These are phyloP conservation scores for Trididemnum clinides DNA, from an alignment of 23 tunicate genomes.

Conservation along the genomic window DNA sequence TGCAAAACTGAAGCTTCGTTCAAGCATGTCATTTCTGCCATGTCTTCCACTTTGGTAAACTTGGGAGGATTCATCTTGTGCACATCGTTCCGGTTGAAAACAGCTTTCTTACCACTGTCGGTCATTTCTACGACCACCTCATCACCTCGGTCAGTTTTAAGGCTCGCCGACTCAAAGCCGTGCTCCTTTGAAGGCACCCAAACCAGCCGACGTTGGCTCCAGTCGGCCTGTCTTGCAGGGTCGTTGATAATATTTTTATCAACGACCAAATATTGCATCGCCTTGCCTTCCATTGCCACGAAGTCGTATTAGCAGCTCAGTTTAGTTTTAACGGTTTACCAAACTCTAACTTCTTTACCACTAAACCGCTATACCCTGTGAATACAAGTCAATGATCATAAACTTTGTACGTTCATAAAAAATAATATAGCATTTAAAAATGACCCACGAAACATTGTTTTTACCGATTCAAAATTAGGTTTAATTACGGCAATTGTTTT, in stretches of 20 bases:
- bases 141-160: constrained; percentile 85
- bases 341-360: too few relatives aligned
- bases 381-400: too few relatives aligned
- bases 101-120: constrained; percentile 64
- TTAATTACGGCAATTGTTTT: too few relatives aligned
- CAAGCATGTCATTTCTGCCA: constrained; percentile 98
- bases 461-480: too few relatives aligned
- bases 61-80: constrained; percentile 99
- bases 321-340: too few relatives aligned
- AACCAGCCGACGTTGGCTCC: constrained; percentile 90
- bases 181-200: constrained; percentile 96
- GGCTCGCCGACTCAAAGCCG: constrained; percentile 93
- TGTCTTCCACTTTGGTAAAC: constrained; percentile 99
- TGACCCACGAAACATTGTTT: too few relatives aligned
- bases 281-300: constrained; percentile 46
- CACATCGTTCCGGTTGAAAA: constrained; percentile 78
- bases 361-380: too few relatives aligned
- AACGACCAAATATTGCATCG: constrained; percentile 76
- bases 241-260: constrained; percentile 84
- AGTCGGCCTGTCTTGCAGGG: constrained; percentile 94
- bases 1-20: constrained; percentile 98
- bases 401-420: too few relatives aligned
- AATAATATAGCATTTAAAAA: too few relatives aligned
- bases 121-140: constrained; percentile 86
- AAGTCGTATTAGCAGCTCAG: too few relatives aligned